Conservation (phyloP, 2,888 invertebrate genomes). For the Drepana falcataria region DNA sequence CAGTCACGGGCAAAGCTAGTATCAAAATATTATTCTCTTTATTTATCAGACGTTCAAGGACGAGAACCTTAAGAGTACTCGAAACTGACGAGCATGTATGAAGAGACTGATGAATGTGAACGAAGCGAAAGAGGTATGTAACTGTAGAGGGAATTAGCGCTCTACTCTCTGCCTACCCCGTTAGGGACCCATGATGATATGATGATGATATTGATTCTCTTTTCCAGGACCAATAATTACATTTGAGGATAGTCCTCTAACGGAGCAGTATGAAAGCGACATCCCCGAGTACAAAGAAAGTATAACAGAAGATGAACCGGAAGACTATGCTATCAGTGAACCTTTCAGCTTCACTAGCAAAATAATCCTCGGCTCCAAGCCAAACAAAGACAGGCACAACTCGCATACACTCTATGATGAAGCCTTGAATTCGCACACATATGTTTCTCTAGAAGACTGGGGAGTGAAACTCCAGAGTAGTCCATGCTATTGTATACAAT, state of each 20-base stretch:
- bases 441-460: constrained; percentile 36
- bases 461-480: constrained; percentile 19
- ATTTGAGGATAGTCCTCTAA: not conserved
- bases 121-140: too few relatives aligned
- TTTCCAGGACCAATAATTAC: constrained; percentile 4
- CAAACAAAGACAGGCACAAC: constrained; percentile 5
- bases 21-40: too few relatives aligned
- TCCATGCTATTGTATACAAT: constrained; percentile 32
- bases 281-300: not conserved
- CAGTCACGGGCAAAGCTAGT: too few relatives aligned
- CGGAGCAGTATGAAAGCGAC: constrained; percentile 2
- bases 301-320: not conserved
- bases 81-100: too few relatives aligned
- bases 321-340: too few relatives aligned
- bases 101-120: too few relatives aligned
- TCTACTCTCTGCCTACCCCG: too few relatives aligned
- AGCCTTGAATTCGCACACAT: constrained; percentile 8
- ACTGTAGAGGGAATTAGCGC: too few relatives aligned
- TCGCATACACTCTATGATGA: constrained; percentile 10
- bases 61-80: too few relatives aligned
- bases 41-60: too few relatives aligned
- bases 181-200: too few relatives aligned
- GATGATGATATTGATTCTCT: not conserved
- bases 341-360: constrained; percentile 12
- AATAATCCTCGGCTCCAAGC: constrained; percentile 31